These are phyloP conservation scores for Drosophila kanekoi DNA, from an alignment of 2,888 invertebrate species.

Conservation along the genomic window DNA sequence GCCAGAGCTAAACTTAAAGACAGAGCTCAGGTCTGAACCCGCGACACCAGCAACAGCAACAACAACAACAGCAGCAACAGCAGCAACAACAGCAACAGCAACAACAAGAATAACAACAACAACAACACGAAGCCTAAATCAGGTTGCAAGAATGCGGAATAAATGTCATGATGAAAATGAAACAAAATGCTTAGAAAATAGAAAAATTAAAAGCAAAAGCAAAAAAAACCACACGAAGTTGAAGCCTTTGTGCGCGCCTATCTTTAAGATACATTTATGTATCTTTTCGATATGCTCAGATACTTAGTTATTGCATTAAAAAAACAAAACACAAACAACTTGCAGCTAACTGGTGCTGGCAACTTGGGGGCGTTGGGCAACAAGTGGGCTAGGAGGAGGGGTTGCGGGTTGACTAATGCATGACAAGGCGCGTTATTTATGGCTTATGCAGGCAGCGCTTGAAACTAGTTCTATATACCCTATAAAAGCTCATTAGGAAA, in stretches of 20 bases:
- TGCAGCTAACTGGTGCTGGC: conserved; percentile 39
- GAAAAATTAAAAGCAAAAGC: conserved; percentile 9
- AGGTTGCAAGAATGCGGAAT: conserved; percentile 80
- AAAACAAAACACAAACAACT: conserved; percentile 12
- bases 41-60: conserved; percentile 33
- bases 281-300: conserved; percentile 36
- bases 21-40: conserved; percentile 28
- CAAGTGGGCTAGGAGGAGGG: too few species aligned
- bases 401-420: conserved; percentile 2
- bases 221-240: conserved; percentile 2
- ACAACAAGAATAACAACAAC: conserved; percentile 17
- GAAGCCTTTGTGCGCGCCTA: conserved; percentile 27
- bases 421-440: conserved; percentile 43
- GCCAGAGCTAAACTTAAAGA: conserved; percentile 10
- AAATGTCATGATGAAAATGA: conserved; percentile 70
- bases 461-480: conserved; percentile 42
- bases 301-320: conserved; percentile 53
- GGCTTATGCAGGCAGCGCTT: conserved; percentile 27
- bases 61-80: neutral
- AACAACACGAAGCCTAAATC: conserved; percentile 77
- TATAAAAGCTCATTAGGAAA: conserved; percentile 38
- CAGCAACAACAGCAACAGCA: conserved; percentile 53
- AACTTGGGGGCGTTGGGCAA: conserved; percentile 35
- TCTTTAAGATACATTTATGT: conserved; percentile 57
- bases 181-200: conserved; percentile 38